Evolutionary conservation across 2,113 vertebrate genomes (phyloP), one percentile per base, ranked within the genome.

Genomic region (Eidolon helvum): DNA sequence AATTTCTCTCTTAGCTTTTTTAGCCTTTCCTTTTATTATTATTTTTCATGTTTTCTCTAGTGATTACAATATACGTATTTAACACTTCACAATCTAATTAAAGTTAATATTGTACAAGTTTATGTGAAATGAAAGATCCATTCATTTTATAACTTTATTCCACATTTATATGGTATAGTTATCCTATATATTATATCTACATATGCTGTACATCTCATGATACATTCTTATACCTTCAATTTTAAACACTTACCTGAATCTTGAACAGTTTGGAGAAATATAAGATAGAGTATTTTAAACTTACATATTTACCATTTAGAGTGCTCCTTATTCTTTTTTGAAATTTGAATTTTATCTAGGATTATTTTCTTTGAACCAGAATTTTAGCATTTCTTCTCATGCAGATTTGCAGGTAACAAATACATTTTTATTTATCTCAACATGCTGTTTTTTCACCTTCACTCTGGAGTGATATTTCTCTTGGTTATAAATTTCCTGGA

Each of bases 361-460:
- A 87, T 66, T 38, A 50, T 71, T 87, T 95, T 9, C 50, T 10
- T 92, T 80, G 9, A 92, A 8, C 30, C 18, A 90, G 45, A 50
- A 87, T 28, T 90, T 82, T 40, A 90, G 7, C n/a, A 83, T 87
- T 95, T 93, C 65, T 75, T 87, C 15, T 91, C n/a, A 38, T 28
- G 24, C 15, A 38, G 19, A 26, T 86, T 68, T 75, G 0, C 15
- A 74, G 19, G 26, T 66, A 72, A 57, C 5, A 40, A 59, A 79
- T 55, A 21, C 1, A 30, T 35, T 85, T 87, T 65, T 18, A 94
- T 28, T 87, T 35, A 59, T 53, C 18, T 35, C 28, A 63, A 75
- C 59, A 78, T 65, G 48, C n/a, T 74, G 53, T 74, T 33, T 86
- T 91, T 80, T 80, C 1, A 16, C 50, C 24, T 66, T 79, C 12